phyloP scores from a whole-genome alignment of 2,888 invertebrate genomes.

The Ectobius pallidus region DNA sequence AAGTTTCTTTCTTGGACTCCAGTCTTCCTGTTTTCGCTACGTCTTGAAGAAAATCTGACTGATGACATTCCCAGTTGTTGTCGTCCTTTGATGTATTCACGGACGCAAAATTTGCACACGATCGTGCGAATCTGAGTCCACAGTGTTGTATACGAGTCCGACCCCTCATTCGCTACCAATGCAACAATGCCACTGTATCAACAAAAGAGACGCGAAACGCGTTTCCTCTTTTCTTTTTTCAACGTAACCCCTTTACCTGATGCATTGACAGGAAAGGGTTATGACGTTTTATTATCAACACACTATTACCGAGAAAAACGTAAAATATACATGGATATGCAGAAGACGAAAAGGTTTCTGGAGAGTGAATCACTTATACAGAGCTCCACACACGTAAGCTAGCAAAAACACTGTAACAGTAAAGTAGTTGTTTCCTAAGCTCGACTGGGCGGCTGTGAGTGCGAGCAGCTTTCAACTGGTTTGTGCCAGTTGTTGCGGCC shows the following conservation, averaged over 20 bases:
- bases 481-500: constrained; percentile 29
- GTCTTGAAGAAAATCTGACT: neutral
- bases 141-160: neutral
- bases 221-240: constrained; percentile 5
- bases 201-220: neutral
- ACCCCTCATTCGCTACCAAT: neutral
- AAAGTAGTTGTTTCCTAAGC: neutral
- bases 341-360: no score
- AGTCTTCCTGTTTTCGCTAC: neutral
- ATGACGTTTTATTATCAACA: no score
- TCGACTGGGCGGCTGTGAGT: neutral
- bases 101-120: neutral
- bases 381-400: neutral
- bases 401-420: neutral
- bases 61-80: constrained; percentile 18
- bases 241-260: constrained; percentile 1
- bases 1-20: constrained; percentile 3
- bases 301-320: neutral
- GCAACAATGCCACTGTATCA: constrained; percentile 2
- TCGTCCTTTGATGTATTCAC: neutral
- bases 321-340: neutral
- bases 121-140: neutral
- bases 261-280: constrained; percentile 15
- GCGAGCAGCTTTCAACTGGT: constrained; percentile 37
- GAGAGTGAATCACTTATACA: neutral